Base-by-base conservation (phyloP, 2,888 invertebrate genomes). In the Leucophora obtusa region DNA sequence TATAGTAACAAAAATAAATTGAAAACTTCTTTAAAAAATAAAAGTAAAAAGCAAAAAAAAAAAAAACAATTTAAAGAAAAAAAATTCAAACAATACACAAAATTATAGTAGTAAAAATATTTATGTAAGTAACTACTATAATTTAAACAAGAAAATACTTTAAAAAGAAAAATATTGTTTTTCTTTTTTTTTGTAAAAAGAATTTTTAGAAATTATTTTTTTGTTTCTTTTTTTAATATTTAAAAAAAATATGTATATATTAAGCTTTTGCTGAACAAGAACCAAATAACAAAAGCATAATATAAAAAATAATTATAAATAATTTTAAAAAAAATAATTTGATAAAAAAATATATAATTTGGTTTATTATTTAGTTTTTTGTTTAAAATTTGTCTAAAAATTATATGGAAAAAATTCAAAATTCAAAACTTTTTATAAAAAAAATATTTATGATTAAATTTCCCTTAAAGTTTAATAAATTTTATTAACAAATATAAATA, bases 81-180 rank as follows among this genome's bases (percentile, higher is more conserved):
- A 38, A 54, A 21, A 33, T 35, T n/a, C 10, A 56, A 69, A 54
- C 14, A 7, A 51, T 53, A 59, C 38, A 72, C 47, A 71, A 74
- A 83, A 82, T 83, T 84, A 83, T 84, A 82, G 84, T 84, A 84
- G 84, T 84, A 84, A 83, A 84, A 79, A 68, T 84, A 84, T 84
- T 84, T 83, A 68, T 79, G 79, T 81, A 83, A 84, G 84, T 84
- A 84, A 84, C 84, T 84, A 83, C 84, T 84, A 83, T 84, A 83
- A 82, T 83, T 83, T 79, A 43, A 28, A 47, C 43, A 47, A 60
- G 28, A 51, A 51, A 70, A 43, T 58, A 77, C 47, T 63, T 74
- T 78, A 68, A 82, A 50, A 33, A 59, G 54, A 53, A 60, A 77
- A 58, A 73, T 21, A 78, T 66, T 11, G 15, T 50, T 17, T 17